phyloP scores from a whole-genome alignment of 2,888 invertebrate genomes.

The Epinotia nisella region DNA sequence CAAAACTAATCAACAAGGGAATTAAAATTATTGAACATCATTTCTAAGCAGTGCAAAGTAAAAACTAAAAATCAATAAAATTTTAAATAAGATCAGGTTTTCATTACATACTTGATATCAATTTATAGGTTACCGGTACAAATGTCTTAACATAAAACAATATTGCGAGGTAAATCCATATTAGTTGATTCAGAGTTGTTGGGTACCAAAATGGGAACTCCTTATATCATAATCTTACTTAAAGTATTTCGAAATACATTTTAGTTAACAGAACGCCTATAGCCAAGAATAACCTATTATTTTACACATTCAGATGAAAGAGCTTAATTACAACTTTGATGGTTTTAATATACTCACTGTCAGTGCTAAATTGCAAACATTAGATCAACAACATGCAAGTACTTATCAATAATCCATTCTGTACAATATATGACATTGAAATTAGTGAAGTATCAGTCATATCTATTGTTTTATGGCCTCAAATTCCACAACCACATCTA shows the following conservation, averaged over 20 bases:
- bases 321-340: slow-evolving; percentile 63
- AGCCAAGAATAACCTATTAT: slow-evolving; percentile 63
- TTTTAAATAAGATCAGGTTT: slow-evolving; percentile 12
- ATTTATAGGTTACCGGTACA: slow-evolving; percentile 28
- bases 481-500: slow-evolving; percentile 70
- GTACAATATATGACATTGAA: slow-evolving; percentile 54
- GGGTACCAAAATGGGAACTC: slow-evolving; percentile 39
- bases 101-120: slow-evolving; percentile 26
- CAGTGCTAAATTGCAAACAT: slow-evolving; percentile 49
- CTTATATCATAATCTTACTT: slow-evolving; percentile 54
- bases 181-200: slow-evolving; percentile 5
- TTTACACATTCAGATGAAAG: slow-evolving; percentile 62
- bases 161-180: slow-evolving; percentile 57
- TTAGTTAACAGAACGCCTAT: slow-evolving; percentile 76
- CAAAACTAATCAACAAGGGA: slow-evolving; percentile 56
- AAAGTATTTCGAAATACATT: slow-evolving; percentile 56
- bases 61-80: slow-evolving; percentile 41
- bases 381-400: slow-evolving; percentile 51
- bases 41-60: slow-evolving; percentile 48
- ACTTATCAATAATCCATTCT: slow-evolving; percentile 54
- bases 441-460: slow-evolving; percentile 64
- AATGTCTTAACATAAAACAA: slow-evolving; percentile 41
- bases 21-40: slow-evolving; percentile 50
- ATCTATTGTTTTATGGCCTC: slow-evolving; percentile 68
- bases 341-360: slow-evolving; percentile 54